phyloP scores from a whole-genome alignment of 1,140 invertebrate genomes.

The Ceratina japonica region DNA sequence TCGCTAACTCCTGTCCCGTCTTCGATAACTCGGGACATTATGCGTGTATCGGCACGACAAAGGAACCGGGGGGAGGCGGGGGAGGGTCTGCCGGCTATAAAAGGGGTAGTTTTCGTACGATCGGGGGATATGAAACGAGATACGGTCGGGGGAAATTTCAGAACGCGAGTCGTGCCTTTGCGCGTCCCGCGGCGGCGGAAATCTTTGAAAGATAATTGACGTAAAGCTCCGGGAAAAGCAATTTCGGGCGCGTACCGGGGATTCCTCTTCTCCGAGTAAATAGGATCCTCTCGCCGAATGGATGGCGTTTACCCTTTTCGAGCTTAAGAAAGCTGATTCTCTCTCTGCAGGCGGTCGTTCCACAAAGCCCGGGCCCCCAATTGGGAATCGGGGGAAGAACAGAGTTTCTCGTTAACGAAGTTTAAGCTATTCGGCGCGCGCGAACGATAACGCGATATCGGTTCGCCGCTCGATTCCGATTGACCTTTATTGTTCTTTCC shows the following conservation, averaged over 20 bases:
- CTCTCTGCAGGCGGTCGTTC: background rate
- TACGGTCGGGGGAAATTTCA: background rate
- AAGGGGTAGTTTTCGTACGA: background rate
- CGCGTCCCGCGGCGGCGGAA: background rate
- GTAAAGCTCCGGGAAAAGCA: background rate
- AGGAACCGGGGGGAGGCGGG: background rate
- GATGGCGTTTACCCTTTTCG: slow-evolving; percentile 14
- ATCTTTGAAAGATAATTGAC: slow-evolving; percentile 20
- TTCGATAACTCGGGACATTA: slow-evolving; percentile 25
- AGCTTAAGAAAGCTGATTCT: slow-evolving; percentile 19
- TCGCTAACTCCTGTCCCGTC: background rate
- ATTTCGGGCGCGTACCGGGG: background rate
- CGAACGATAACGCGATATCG: slow-evolving; percentile 11
- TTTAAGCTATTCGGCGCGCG: slow-evolving; percentile 1
- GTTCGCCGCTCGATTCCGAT: background rate
- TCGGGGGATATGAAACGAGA: background rate
- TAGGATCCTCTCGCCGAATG: slow-evolving; percentile 5
- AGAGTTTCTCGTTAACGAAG: slow-evolving; percentile 21
- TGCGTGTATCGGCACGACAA: background rate
- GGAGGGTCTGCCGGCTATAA: background rate
- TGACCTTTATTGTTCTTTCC: background rate
- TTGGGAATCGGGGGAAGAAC: background rate
- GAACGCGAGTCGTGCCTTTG: background rate
- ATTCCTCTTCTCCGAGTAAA: background rate
- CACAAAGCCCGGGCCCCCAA: background rate